Conservation (phyloP, 2,113 vertebrate species). For the Neomonachus schauinslandi region DNA sequence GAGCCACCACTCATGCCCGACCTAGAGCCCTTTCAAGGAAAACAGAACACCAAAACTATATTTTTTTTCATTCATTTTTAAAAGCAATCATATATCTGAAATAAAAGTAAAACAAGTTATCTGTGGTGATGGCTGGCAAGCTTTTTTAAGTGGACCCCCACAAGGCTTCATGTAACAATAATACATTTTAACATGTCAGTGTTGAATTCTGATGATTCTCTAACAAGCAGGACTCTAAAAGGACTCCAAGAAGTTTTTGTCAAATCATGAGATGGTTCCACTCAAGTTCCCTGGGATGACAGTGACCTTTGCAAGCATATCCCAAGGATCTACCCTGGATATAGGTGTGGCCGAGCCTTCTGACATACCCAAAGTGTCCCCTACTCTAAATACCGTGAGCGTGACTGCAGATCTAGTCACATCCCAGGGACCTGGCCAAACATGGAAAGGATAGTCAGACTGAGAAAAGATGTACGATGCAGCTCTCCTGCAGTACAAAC, state of each 20-base stretch:
- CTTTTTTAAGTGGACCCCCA: not conserved
- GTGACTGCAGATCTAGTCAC: not conserved
- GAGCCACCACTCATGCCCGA: conserved; percentile 70
- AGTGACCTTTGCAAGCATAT: not conserved
- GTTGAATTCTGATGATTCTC: not conserved
- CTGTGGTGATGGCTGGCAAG: not conserved
- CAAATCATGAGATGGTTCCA: not conserved
- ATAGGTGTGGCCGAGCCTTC: not conserved
- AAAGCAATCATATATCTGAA: not conserved
- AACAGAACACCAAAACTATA: not conserved
- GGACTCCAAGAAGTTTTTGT: not conserved
- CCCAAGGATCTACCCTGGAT: no score
- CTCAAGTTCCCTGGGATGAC: not conserved
- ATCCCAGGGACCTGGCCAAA: not conserved
- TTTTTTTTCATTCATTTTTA: not conserved
- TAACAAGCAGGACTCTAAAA: not conserved
- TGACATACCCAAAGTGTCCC: not conserved
- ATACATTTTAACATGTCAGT: not conserved
- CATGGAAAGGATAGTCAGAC: not conserved
- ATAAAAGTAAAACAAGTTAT: not conserved
- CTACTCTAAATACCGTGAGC: not conserved
- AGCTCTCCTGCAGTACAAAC: not conserved
- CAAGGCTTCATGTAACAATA: not conserved
- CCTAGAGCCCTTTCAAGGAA: conserved; percentile 76
- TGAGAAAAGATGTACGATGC: not conserved